Base-by-base conservation (phyloP, 2,797 vertebrate species). In the Chiloscyllium punctatum region DNA sequence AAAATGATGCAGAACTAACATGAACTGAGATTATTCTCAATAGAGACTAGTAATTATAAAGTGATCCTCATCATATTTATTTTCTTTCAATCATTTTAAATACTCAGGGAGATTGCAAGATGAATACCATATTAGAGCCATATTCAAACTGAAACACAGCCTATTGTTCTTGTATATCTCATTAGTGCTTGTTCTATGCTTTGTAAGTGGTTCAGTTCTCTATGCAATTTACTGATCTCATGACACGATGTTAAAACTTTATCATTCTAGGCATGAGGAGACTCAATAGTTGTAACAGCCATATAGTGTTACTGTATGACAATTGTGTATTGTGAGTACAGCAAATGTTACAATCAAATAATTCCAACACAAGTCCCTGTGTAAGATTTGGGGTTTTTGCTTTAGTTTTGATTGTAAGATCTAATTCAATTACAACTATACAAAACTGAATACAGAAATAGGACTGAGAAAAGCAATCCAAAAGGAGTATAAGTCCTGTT, bases 11-110 rank as follows among this genome's bases (percentile, higher is more conserved):
- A 53, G 15, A 72, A 42, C 13, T 74, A 74, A 72, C 21, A 51
- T 94, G 21, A 94, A 53, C 30, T 71, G 25, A 74, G 71, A 27
- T 95, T 77, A 72, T 57, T 30, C 9, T 72, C 48, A 95, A 77
- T 77, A 53, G 27, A 53, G 94, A n/a, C 42, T 53, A 33, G 42
- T 53, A 53, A 95, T 95, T 15, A 53, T 77, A 77, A 95, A 95
- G 42, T 27, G 42, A 77, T 95, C 30, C 30, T 27, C 53, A 51
- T 6, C 16, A 53, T 48, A 74, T 53, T 72, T 94, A 51, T 23
- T 74, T 74, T 71, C 27, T 74, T 94, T 95, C 42, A 95, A 27
- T 77, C 48, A 53, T 77, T 95, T 77, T 95, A 53, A 74, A 95
- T 53, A 77, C 15, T 16, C 48, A 57, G 27, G 16, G 27, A 33